Conservation (phyloP, 2,888 invertebrate species). For the Ariolimax columbianus region DNA sequence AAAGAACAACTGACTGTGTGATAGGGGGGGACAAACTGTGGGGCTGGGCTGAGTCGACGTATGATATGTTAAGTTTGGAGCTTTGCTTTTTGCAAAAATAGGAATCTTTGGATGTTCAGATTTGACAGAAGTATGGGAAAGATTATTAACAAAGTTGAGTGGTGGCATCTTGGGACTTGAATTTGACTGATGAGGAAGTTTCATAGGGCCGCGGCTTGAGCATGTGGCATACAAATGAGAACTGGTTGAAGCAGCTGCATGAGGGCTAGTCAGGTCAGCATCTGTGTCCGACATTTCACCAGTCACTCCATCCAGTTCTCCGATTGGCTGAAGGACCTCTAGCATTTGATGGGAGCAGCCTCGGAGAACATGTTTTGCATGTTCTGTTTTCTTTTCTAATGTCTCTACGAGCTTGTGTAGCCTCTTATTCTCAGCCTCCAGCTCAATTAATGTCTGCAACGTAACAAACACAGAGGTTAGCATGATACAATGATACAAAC, state of each 20-base stretch:
- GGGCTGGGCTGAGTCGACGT: conserved; percentile 2
- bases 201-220: background rate
- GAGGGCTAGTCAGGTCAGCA: background rate
- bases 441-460: conserved; percentile 48
- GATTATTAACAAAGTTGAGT: background rate
- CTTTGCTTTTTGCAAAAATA: background rate
- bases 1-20: background rate
- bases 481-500: too few species aligned
- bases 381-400: conserved; percentile 50
- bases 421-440: conserved; percentile 53
- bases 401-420: conserved; percentile 49
- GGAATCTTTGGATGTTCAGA: background rate
- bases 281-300: background rate
- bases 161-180: background rate
- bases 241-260: background rate
- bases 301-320: conserved; percentile 31
- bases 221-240: background rate
- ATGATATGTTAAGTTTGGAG: background rate
- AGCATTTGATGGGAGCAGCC: conserved; percentile 20
- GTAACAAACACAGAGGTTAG: too few species aligned
- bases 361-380: conserved; percentile 36
- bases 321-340: conserved; percentile 36
- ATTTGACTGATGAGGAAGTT: conserved; percentile 1
- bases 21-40: background rate
- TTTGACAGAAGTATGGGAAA: background rate